Conservation (phyloP, 2,888 invertebrate species). For the Lochmaea capreae region DNA sequence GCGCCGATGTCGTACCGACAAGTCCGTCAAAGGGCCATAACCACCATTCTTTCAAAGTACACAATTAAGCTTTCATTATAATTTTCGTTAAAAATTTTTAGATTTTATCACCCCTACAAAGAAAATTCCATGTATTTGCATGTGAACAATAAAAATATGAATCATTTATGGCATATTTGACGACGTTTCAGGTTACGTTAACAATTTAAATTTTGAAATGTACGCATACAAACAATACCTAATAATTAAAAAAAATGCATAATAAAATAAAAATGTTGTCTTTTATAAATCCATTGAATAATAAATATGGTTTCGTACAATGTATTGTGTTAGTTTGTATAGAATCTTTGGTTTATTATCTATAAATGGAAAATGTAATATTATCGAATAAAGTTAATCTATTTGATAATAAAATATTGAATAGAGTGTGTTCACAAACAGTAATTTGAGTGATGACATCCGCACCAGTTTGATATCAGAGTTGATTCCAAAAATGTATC, state of each 20-base stretch:
- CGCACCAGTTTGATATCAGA: too few relatives aligned
- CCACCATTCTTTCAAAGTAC: too few relatives aligned
- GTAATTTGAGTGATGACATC: too few relatives aligned
- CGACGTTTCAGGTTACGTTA: neutral
- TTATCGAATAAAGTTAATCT: neutral
- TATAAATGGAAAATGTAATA: neutral
- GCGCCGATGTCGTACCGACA: too few relatives aligned
- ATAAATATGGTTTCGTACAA: neutral
- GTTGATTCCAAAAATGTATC: too few relatives aligned
- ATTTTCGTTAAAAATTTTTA: neutral
- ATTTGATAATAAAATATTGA: too few relatives aligned
- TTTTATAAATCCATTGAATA: neutral
- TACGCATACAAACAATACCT: slow-evolving; percentile 4
- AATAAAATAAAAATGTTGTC: neutral
- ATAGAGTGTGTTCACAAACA: too few relatives aligned
- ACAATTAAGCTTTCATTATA: neutral
- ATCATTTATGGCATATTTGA: neutral
- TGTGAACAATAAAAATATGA: neutral
- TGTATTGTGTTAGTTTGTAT: neutral
- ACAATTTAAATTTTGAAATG: neutral
- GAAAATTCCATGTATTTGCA: neutral
- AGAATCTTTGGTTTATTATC: neutral
- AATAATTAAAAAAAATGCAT: neutral
- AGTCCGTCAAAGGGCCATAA: too few relatives aligned
- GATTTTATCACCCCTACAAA: neutral